These are phyloP conservation scores for Bombyx mori DNA, from an alignment of 1,140 invertebrate genomes.

Conservation along the genomic window DNA sequence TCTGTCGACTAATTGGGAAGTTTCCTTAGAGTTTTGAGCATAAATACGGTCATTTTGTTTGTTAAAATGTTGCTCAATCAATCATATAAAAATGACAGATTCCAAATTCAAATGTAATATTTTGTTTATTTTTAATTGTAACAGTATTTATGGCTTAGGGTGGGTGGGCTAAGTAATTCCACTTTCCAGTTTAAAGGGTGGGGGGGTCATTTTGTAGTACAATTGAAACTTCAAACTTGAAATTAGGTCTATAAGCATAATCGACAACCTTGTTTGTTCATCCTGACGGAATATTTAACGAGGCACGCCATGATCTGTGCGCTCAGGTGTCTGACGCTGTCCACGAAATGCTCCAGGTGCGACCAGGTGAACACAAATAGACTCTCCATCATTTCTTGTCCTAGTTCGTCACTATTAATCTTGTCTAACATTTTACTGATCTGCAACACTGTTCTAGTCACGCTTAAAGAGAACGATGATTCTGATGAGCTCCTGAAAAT, in stretches of 20 bases:
- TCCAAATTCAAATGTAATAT: too few relatives aligned
- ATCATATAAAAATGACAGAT: too few relatives aligned
- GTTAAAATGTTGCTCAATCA: too few relatives aligned
- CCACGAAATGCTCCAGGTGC: slow-evolving; percentile 71
- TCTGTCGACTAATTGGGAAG: too few relatives aligned
- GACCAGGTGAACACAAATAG: slow-evolving; percentile 57
- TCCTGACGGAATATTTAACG: slow-evolving; percentile 40
- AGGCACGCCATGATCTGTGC: slow-evolving; percentile 55
- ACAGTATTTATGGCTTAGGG: too few relatives aligned
- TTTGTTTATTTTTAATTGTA: too few relatives aligned
- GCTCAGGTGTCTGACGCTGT: slow-evolving; percentile 72
- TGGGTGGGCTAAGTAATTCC: too few relatives aligned
- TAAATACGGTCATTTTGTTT: too few relatives aligned
- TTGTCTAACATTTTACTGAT: slow-evolving; percentile 36
- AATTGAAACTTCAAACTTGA: too few relatives aligned
- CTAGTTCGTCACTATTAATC: slow-evolving; percentile 9
- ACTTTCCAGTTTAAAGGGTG: too few relatives aligned
- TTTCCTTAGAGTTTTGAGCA: too few relatives aligned
- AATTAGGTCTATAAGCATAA: background rate
- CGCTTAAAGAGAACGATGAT: slow-evolving; percentile 41
- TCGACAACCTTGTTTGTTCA: slow-evolving; percentile 34
- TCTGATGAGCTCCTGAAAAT: slow-evolving; percentile 50
- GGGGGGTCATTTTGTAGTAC: too few relatives aligned
- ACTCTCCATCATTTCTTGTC: slow-evolving; percentile 20
- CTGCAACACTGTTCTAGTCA: slow-evolving; percentile 39